These are phyloP conservation scores for Melanotaenia maccullochi DNA, from an alignment of 2,797 vertebrate species.

Conservation along the genomic window DNA sequence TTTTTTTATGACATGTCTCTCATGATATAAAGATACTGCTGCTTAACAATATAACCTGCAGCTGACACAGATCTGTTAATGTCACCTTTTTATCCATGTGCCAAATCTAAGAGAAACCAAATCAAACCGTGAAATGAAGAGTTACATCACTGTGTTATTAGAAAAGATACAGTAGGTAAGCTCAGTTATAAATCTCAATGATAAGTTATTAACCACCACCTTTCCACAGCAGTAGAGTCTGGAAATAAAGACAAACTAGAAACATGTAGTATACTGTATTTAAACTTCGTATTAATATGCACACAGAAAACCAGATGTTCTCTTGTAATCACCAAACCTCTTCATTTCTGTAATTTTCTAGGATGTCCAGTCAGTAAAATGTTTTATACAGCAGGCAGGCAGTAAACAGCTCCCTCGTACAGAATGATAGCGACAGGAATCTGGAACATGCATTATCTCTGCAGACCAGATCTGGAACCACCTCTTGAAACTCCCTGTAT, in stretches of 20 bases:
- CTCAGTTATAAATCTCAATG: no score
- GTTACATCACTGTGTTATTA: no score
- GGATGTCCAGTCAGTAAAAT: conserved; percentile 39
- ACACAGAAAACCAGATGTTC: background rate
- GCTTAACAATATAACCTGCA: background rate
- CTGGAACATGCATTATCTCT: conserved; percentile 56
- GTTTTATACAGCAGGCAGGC: conserved; percentile 19
- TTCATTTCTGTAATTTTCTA: background rate
- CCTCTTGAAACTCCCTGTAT: background rate
- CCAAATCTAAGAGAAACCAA: background rate
- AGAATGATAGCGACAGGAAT: conserved; percentile 13
- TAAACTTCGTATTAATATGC: background rate
- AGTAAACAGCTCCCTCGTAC: conserved; percentile 30
- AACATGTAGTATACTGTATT: background rate
- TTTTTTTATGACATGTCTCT: background rate
- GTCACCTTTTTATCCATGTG: background rate
- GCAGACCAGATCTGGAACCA: background rate
- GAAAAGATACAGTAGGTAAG: no score
- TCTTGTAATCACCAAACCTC: conserved; percentile 1
- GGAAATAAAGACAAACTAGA: background rate
- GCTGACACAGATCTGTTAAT: background rate
- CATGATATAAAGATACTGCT: background rate
- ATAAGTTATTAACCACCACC: no score
- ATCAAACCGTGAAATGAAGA: background rate
- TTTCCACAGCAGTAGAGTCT: background rate